These are phyloP conservation scores for Acanthacorydalis orientalis DNA, from an alignment of 2,888 invertebrate genomes.

Conservation along the genomic window DNA sequence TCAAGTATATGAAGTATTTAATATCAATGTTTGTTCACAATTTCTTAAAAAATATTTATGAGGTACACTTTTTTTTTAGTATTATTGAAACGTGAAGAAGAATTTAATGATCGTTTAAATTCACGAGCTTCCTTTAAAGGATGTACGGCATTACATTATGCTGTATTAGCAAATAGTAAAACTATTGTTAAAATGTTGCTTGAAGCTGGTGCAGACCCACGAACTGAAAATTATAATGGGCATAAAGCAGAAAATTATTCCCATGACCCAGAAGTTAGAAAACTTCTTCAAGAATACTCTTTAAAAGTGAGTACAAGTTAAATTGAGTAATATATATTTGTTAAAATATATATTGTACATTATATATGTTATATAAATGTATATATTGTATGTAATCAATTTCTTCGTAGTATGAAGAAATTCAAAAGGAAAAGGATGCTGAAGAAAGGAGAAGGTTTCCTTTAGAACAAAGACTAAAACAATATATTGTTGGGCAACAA, in stretches of 20 bases:
- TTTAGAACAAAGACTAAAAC: constrained; percentile 64
- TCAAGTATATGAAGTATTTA: neutral
- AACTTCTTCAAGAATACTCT: constrained; percentile 37
- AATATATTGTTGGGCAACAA: constrained; percentile 75
- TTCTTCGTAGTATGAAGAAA: constrained; percentile 28
- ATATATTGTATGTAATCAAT: constrained; percentile 1
- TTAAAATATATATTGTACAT: neutral
- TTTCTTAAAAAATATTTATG: constrained; percentile 2
- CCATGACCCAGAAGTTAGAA: constrained; percentile 39
- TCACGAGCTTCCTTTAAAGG: constrained; percentile 63
- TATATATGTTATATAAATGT: too few species aligned
- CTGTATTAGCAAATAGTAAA: constrained; percentile 55
- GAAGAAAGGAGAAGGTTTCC: constrained; percentile 70
- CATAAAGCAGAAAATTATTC: constrained; percentile 61
- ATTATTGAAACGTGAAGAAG: constrained; percentile 55
- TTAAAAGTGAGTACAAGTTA: constrained; percentile 18
- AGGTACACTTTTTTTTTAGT: constrained; percentile 23
- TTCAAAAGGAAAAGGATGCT: constrained; percentile 43
- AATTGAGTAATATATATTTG: neutral
- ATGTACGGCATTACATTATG: constrained; percentile 81
- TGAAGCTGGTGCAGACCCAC: constrained; percentile 57
- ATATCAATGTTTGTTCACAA: neutral
- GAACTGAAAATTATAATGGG: constrained; percentile 59
- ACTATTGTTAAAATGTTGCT: constrained; percentile 46
- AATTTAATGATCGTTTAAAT: constrained; percentile 57